phyloP scores from a whole-genome alignment of 2,797 vertebrate species.

The Ibycter americanus region DNA sequence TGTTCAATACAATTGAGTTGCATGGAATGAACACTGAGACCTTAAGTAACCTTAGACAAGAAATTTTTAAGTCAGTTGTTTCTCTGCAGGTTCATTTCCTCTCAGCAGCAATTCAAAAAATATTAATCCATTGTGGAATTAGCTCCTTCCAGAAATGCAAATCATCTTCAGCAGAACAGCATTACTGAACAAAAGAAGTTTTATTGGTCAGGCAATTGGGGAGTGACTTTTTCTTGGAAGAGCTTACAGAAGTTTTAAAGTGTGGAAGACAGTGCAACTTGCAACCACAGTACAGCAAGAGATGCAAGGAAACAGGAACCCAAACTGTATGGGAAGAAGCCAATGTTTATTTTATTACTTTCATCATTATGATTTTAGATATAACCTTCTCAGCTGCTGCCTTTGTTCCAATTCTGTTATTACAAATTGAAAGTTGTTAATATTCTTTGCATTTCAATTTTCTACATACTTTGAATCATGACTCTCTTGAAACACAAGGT shows the following conservation, averaged over 20 bases:
- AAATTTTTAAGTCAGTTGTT: not conserved
- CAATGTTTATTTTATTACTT: not conserved
- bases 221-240: not conserved
- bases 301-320: not conserved
- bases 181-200: not conserved
- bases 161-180: not conserved
- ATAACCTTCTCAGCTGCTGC: not conserved
- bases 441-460: not conserved
- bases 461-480: not conserved
- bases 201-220: not conserved
- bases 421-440: not conserved
- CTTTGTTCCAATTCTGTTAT: not conserved
- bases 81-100: constrained; percentile 26
- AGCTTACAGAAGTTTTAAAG: not conserved
- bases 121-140: constrained; percentile 31
- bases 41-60: not conserved
- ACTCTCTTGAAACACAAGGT: not conserved
- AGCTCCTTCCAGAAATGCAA: constrained; percentile 32
- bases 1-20: not conserved
- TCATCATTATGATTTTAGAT: not conserved
- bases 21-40: not conserved
- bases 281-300: not conserved
- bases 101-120: not conserved
- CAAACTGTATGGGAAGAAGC: not conserved
- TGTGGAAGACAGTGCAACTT: not conserved